phyloP scores from a whole-genome alignment of 92 coral and sea anemone genomes.

The Parazoanthus atlanticus region DNA sequence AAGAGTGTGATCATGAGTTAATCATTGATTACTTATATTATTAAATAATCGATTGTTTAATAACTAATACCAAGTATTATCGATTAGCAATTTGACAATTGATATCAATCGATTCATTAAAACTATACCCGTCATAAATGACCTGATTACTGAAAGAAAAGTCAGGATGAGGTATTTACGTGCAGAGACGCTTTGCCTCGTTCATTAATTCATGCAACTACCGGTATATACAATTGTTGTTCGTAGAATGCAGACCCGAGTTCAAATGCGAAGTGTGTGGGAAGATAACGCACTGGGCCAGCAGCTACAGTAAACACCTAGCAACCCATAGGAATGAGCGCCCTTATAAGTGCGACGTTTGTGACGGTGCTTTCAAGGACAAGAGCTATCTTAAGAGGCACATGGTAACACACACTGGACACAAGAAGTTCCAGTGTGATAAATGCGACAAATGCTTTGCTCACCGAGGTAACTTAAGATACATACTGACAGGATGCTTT shows the following conservation, averaged over 20 bases:
- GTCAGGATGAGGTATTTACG: too few species aligned
- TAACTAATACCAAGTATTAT: too few species aligned
- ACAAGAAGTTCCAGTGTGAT: constrained; percentile 66
- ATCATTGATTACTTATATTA: too few species aligned
- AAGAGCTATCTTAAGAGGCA: constrained; percentile 66
- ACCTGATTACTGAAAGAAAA: too few species aligned
- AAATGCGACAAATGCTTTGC: constrained; percentile 65
- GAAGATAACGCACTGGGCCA: constrained; percentile 40
- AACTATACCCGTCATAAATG: too few species aligned
- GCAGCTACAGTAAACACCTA: constrained; percentile 58
- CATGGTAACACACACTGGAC: constrained; percentile 58
- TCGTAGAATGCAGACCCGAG: constrained; percentile 32
- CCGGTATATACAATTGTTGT: too few species aligned
- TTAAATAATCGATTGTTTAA: too few species aligned
- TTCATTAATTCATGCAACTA: too few species aligned
- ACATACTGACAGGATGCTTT: not conserved
- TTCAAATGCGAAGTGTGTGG: constrained; percentile 64
- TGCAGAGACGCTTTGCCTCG: too few species aligned
- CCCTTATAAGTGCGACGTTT: constrained; percentile 62
- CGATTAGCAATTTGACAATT: too few species aligned
- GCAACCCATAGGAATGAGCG: constrained; percentile 56
- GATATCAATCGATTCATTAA: too few species aligned
- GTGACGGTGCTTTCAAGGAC: constrained; percentile 62
- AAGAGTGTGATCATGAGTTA: too few species aligned
- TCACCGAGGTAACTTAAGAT: constrained; percentile 58